Evolutionary conservation across 23 tunicate species (phyloP).

Genomic region (Trididemnum nubilum): DNA sequence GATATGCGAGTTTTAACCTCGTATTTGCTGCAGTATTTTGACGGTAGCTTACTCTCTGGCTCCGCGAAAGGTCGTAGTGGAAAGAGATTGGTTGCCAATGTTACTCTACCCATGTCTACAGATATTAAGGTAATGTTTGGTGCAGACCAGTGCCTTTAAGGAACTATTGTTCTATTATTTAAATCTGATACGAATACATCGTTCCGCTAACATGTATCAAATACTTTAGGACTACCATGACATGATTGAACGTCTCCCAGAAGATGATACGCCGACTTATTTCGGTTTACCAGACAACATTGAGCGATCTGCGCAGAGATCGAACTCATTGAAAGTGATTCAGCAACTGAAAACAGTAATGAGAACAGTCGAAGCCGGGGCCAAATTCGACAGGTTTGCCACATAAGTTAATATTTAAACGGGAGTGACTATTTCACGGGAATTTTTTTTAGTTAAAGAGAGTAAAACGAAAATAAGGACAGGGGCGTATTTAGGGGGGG

Average conservation of each 20-base stretch:
- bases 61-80: slow-evolving; percentile 39
- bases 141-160: not conserved
- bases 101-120: slow-evolving; percentile 60
- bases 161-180: not conserved
- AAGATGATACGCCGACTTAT: slow-evolving; percentile 72
- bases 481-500: too few species aligned
- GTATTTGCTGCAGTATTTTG: slow-evolving; percentile 68
- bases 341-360: slow-evolving; percentile 73
- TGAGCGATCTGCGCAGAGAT: slow-evolving; percentile 79
- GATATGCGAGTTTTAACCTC: slow-evolving; percentile 80
- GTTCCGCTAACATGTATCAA: not conserved
- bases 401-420: too few species aligned
- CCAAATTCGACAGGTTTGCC: slow-evolving; percentile 85
- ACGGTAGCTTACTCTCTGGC: slow-evolving; percentile 47
- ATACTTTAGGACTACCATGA: slow-evolving; percentile 70
- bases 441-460: too few species aligned
- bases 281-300: slow-evolving; percentile 91
- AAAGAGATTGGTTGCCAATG: slow-evolving; percentile 50
- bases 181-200: too few species aligned
- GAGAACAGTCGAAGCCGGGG: slow-evolving; percentile 81
- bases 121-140: slow-evolving; percentile 43
- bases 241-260: slow-evolving; percentile 61
- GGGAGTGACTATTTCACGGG: too few species aligned
- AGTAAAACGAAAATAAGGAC: too few species aligned
- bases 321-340: slow-evolving; percentile 61